Evolutionary conservation across 2,797 vertebrate species (phyloP), one percentile per base, ranked within the genome.

Genomic region (Melanotaenia nigrans): DNA sequence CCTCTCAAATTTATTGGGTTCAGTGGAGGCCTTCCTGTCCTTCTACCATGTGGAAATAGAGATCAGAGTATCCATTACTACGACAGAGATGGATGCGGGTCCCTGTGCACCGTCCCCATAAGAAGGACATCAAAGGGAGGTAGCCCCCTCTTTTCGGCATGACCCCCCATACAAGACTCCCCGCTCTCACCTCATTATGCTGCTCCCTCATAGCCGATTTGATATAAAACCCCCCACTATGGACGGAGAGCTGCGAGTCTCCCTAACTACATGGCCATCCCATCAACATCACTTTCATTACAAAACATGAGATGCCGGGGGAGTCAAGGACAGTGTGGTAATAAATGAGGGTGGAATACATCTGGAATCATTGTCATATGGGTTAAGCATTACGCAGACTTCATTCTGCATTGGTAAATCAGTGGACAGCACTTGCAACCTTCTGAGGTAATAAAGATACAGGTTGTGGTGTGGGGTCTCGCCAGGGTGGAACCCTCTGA

Each of bases 251-350:
- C 89, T 79, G 79, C 84, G 84, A 92, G 92, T 88, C 90, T 89
- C 86, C 89, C 93, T 94, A 94, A 94, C 94, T 94, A 93, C 92
- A 91, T 87, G 93, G 93, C 93, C 93, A 95, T 94, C 94, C 95
- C 92, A 95, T 95, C 95, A 95, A 94, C 93, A 94, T 93, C 92
- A 89, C 94, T 95, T 95, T 95, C 95, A 95, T 95, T 95, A 95
- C 94, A 95, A 95, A 95, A 95, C 94, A 95, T 95, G 95, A 95
- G 94, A 95, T 95, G 94, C 92, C 85, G 81, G 77, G 75, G 89
- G 94, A 95, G 95, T 95, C 94, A 95, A 95, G 95, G 95, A 94
- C 94, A 90, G 94, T 91, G 91, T 92, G 88, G 93, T 93, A 94
- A 95, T 95, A 95, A 95, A 95, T 93, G 95, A 95, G 94, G 93